Evolutionary conservation across 2,113 vertebrate genomes (phyloP).

Genomic region (Colius striatus): DNA sequence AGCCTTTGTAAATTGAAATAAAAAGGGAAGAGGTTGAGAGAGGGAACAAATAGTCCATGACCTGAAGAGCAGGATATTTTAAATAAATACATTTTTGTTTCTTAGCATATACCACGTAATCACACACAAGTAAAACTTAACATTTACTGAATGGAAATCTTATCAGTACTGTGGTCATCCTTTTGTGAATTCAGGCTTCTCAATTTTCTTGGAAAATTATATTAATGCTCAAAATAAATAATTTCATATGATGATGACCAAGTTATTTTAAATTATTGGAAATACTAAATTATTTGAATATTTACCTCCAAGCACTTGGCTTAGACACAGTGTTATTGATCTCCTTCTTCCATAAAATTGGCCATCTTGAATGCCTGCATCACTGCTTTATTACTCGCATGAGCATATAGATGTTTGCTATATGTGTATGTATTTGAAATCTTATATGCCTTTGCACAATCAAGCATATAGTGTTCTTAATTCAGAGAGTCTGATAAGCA

Average conservation of each 20-base stretch:
- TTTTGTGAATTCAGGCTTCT: background rate
- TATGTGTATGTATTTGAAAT: background rate
- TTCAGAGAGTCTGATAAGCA: background rate
- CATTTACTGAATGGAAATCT: background rate
- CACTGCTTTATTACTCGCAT: background rate
- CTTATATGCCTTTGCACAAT: background rate
- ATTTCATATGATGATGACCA: background rate
- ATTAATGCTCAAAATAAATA: background rate
- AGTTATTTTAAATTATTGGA: background rate
- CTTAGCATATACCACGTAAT: background rate
- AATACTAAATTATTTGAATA: background rate
- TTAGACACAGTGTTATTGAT: background rate
- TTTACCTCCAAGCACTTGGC: background rate
- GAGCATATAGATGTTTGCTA: background rate
- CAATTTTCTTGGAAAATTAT: background rate
- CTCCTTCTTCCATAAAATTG: background rate
- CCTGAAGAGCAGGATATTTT: background rate
- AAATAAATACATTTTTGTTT: constrained; percentile 34
- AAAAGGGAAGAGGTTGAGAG: background rate
- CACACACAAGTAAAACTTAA: background rate
- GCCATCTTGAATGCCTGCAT: background rate
- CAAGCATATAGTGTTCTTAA: background rate
- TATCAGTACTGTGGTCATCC: background rate
- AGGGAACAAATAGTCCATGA: background rate
- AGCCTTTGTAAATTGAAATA: constrained; percentile 64